phyloP scores from a whole-genome alignment of 2,113 vertebrate genomes.

The Tychaedon coryphoeus region DNA sequence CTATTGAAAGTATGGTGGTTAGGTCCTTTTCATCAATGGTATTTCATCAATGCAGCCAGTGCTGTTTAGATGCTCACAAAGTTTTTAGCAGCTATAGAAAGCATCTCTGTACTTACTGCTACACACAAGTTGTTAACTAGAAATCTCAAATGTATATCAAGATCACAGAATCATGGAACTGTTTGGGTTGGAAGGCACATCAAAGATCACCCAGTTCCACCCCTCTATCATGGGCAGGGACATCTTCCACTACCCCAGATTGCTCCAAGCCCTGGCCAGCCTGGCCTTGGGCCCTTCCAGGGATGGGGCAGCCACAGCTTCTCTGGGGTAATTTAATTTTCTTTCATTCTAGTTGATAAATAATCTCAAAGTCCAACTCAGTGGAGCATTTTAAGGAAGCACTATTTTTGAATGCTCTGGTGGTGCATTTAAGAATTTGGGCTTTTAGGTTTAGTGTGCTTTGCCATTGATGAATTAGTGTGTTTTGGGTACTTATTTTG shows the following conservation, averaged over 20 bases:
- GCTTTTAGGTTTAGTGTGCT: neutral
- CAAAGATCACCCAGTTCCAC: neutral
- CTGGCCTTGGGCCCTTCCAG: neutral
- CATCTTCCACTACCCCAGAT: accelerated
- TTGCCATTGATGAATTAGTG: neutral
- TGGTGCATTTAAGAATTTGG: neutral
- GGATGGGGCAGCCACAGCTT: neutral
- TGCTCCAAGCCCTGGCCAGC: neutral
- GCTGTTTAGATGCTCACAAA: neutral
- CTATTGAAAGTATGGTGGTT: neutral
- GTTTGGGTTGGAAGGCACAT: neutral
- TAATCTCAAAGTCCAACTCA: neutral
- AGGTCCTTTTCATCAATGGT: neutral
- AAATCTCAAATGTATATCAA: neutral
- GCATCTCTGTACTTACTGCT: accelerated
- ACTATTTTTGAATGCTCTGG: neutral
- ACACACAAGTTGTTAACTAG: neutral
- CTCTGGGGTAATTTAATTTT: neutral
- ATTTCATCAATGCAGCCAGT: neutral
- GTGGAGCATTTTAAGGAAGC: neutral
- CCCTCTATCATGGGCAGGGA: neutral
- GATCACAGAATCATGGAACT: neutral
- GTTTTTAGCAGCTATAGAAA: neutral
- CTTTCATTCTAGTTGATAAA: neutral
- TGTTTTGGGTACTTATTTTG: neutral